phyloP scores from a whole-genome alignment of 2,888 invertebrate species.

The Myopa tessellatipennis region DNA sequence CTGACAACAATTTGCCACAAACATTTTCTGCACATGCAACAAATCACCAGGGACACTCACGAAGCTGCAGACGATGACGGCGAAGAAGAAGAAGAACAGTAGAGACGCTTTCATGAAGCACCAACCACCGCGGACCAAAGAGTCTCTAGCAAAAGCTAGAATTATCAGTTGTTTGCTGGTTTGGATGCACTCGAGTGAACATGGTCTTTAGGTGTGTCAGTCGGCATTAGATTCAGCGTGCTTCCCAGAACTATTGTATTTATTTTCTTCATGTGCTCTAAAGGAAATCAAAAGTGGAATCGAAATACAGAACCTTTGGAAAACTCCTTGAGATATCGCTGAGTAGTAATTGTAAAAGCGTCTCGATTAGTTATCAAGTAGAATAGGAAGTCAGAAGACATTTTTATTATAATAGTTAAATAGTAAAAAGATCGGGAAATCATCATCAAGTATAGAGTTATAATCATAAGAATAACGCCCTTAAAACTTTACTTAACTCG shows the following conservation, averaged over 20 bases:
- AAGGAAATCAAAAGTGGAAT: not conserved
- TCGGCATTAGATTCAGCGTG: conserved; percentile 36
- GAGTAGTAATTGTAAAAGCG: too few relatives aligned
- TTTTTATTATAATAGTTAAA: too few relatives aligned
- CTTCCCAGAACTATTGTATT: too few relatives aligned
- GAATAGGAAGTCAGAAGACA: too few relatives aligned
- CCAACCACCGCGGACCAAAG: not conserved
- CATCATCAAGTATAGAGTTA: too few relatives aligned
- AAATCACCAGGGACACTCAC: not conserved
- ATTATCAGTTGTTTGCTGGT: conserved; percentile 9
- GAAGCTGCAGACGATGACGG: not conserved
- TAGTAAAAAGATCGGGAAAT: too few relatives aligned
- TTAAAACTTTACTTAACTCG: too few relatives aligned
- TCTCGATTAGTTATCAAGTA: too few relatives aligned
- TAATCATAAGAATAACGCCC: too few relatives aligned
- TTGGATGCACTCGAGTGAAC: conserved; percentile 46
- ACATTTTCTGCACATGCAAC: conserved; percentile 30
- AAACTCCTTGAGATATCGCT: too few relatives aligned
- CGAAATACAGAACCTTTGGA: too few relatives aligned
- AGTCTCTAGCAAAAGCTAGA: not conserved
- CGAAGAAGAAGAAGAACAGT: not conserved
- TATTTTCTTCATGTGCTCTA: not conserved
- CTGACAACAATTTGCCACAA: conserved; percentile 36
- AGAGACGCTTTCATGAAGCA: not conserved
- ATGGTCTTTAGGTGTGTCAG: conserved; percentile 51